phyloP scores from a whole-genome alignment of 2,797 vertebrate genomes.

The Huso huso region DNA sequence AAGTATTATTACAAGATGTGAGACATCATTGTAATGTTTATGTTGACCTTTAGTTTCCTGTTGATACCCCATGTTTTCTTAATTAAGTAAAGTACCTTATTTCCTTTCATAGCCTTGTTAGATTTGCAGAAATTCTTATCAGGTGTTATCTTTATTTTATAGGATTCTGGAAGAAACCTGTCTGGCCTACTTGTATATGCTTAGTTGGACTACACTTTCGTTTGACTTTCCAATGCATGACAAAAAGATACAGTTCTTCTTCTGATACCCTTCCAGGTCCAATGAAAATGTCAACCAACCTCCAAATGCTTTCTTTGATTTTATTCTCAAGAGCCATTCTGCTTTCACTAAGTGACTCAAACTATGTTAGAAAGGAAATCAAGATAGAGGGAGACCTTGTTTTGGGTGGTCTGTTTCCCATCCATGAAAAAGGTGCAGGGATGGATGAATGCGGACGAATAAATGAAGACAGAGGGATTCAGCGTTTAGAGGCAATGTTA shows the following conservation, averaged over 20 bases:
- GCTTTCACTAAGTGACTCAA: slow-evolving; percentile 69
- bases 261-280: slow-evolving; percentile 47
- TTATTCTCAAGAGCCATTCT: slow-evolving; percentile 72
- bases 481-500: slow-evolving; percentile 94
- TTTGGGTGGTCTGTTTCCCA: slow-evolving; percentile 88
- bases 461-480: slow-evolving; percentile 91
- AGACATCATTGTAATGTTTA: too few relatives aligned
- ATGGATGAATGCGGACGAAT: slow-evolving; percentile 91
- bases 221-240: slow-evolving; percentile 61
- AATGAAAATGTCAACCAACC: slow-evolving; percentile 68
- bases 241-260: slow-evolving; percentile 40
- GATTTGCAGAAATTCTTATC: too few relatives aligned
- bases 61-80: too few relatives aligned
- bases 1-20: too few relatives aligned
- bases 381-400: slow-evolving; percentile 96
- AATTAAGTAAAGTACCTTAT: too few relatives aligned
- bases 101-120: too few relatives aligned
- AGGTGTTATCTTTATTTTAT: too few relatives aligned
- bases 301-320: slow-evolving; percentile 68
- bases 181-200: slow-evolving; percentile 54
- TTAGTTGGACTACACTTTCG: slow-evolving; percentile 46
- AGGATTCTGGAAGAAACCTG: slow-evolving; percentile 34
- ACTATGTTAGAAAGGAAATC: slow-evolving; percentile 80
- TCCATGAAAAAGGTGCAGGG: slow-evolving; percentile 90
- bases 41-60: too few relatives aligned